These are phyloP conservation scores for Argya squamiceps DNA, from an alignment of 2,797 vertebrate species.

Conservation along the genomic window DNA sequence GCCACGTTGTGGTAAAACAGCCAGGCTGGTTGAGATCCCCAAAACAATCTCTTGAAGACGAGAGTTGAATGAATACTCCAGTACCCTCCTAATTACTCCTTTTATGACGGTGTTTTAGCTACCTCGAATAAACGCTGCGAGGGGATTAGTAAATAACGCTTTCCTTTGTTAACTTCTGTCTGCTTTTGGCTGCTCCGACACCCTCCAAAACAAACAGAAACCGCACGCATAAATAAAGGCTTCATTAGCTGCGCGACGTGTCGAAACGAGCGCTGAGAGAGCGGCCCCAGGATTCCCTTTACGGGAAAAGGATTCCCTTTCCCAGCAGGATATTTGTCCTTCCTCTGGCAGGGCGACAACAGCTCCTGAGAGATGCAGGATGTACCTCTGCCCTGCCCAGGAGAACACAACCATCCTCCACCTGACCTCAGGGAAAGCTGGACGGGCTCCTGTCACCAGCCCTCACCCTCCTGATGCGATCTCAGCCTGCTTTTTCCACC, in stretches of 20 bases:
- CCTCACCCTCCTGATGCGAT: background rate
- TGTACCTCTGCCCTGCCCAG: background rate
- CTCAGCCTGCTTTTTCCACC: background rate
- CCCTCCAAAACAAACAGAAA: constrained; percentile 31
- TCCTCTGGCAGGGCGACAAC: background rate
- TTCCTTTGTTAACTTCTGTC: constrained; percentile 4
- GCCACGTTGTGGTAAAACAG: fast-evolving
- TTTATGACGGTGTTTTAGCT: background rate
- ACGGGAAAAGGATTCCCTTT: background rate
- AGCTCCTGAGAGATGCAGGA: fast-evolving
- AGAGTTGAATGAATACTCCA: background rate
- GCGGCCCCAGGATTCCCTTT: background rate
- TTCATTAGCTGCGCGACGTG: background rate
- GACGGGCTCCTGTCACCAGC: background rate
- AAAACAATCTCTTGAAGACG: background rate
- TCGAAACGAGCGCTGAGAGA: background rate
- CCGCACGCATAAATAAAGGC: background rate
- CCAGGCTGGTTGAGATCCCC: background rate
- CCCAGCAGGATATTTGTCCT: background rate
- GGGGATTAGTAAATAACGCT: background rate
- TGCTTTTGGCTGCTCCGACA: background rate
- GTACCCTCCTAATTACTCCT: background rate
- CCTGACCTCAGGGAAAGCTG: background rate
- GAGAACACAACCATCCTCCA: background rate
- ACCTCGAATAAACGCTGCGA: fast-evolving